Evolutionary conservation across 2,888 invertebrate species (phyloP).

Genomic region (Lepas anatifera): DNA sequence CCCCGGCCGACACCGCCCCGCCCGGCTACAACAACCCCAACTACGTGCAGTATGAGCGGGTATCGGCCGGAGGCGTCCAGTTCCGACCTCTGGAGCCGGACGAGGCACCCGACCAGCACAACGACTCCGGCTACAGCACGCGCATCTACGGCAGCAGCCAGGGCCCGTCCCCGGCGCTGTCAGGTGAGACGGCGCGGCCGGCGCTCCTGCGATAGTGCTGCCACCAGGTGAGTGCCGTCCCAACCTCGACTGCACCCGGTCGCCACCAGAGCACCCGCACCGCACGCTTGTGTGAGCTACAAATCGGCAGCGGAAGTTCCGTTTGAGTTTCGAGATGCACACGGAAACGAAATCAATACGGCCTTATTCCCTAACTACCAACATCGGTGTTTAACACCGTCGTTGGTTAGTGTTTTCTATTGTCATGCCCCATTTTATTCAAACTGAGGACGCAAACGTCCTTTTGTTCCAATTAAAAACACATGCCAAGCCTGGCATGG

Average conservation of each 20-base stretch:
- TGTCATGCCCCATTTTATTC: no score
- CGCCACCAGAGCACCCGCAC: no score
- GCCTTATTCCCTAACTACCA: no score
- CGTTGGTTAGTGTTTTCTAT: no score
- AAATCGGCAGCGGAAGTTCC: no score
- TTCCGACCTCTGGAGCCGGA: conserved; percentile 18
- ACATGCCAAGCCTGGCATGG: no score
- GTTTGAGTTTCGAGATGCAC: no score
- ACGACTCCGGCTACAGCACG: conserved; percentile 75
- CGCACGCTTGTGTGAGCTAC: no score
- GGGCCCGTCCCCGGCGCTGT: conserved; percentile 37
- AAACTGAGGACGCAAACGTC: no score
- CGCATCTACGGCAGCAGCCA: conserved; percentile 66
- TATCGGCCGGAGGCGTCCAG: conserved; percentile 7
- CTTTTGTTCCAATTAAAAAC: no score
- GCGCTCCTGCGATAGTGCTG: not conserved
- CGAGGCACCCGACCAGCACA: conserved; percentile 39
- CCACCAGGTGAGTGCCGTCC: not conserved
- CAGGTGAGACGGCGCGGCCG: conserved; percentile 17
- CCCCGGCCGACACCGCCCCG: not conserved
- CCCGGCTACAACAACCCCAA: conserved; percentile 21
- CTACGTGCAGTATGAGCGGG: conserved; percentile 20
- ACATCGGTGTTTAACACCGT: no score
- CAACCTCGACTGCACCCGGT: not conserved
- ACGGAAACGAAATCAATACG: no score